Evolutionary conservation across 2,888 invertebrate genomes (phyloP).

Genomic region (Dryocosmus kuriphilus): DNA sequence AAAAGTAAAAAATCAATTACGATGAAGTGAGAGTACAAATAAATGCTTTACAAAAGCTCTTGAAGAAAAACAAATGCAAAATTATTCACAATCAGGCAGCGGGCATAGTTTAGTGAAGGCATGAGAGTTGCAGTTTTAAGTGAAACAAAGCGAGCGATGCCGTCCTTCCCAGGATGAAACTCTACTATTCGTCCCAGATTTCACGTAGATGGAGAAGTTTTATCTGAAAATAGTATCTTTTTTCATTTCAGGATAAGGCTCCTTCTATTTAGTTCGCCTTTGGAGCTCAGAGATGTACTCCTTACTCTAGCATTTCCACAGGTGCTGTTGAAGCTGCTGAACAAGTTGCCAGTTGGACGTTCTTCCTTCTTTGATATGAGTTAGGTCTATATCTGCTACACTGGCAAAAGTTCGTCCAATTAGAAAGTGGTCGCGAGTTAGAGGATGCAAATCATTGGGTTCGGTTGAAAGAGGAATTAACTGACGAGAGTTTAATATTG

Average conservation of each 20-base stretch:
- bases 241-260: neutral
- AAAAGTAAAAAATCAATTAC: too few relatives aligned
- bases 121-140: constrained; percentile 36
- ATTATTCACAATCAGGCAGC: too few relatives aligned
- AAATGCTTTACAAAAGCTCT: too few relatives aligned
- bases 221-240: constrained; percentile 32
- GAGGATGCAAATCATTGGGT: constrained; percentile 50
- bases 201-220: constrained; percentile 40
- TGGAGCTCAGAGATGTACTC: constrained; percentile 57
- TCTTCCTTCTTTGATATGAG: constrained; percentile 43
- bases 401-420: constrained; percentile 58
- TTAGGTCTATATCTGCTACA: constrained; percentile 59
- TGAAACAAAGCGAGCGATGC: constrained; percentile 37
- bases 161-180: constrained; percentile 39
- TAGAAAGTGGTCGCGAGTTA: constrained; percentile 67
- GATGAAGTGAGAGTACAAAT: too few relatives aligned
- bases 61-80: too few relatives aligned
- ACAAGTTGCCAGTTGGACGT: constrained; percentile 54
- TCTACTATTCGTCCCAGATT: constrained; percentile 33
- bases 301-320: constrained; percentile 48
- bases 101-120: neutral
- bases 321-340: constrained; percentile 51
- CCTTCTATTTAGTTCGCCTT: constrained; percentile 53
- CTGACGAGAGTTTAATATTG: constrained; percentile 55
- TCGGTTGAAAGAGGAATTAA: constrained; percentile 55